Evolutionary conservation across 2,797 vertebrate species (phyloP).

Genomic region (Micropoecilia bifurca): DNA sequence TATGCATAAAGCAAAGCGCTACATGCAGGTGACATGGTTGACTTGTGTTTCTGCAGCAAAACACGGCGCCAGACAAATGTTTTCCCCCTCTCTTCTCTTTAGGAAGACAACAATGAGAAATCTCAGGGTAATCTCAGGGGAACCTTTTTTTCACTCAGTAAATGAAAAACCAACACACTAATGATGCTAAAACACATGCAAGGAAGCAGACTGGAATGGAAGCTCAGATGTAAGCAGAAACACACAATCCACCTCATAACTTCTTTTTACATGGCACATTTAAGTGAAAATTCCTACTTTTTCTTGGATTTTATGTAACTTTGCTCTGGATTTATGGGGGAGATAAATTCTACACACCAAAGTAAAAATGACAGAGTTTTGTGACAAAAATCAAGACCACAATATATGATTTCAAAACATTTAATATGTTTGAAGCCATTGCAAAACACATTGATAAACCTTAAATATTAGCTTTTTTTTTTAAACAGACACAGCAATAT

Average conservation of each 20-base stretch:
- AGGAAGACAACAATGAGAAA: conserved; percentile 52
- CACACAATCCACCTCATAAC: conserved; percentile 25
- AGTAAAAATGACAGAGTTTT: not conserved
- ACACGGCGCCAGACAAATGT: conserved; percentile 71
- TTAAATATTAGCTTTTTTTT: not conserved
- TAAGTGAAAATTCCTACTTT: conserved; percentile 24
- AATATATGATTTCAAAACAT: not conserved
- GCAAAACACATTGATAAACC: not conserved
- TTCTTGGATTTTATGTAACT: conserved; percentile 28
- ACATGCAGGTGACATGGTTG: conserved; percentile 80
- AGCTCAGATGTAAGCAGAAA: conserved; percentile 36
- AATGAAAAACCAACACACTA: conserved; percentile 81
- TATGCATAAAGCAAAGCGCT: conserved; percentile 79
- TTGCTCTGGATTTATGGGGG: conserved; percentile 20
- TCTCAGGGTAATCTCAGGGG: conserved; percentile 65
- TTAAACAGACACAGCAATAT: not conserved
- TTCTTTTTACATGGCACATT: conserved; percentile 49
- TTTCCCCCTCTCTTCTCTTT: conserved; percentile 48
- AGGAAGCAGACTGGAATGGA: conserved; percentile 32
- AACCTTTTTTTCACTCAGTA: conserved; percentile 63
- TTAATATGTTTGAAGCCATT: not conserved
- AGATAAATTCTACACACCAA: conserved; percentile 1
- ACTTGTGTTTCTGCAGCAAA: conserved; percentile 76
- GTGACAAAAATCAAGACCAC: not conserved
- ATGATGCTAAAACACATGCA: conserved; percentile 74